Evolutionary conservation across 2,797 vertebrate genomes (phyloP).

Genomic region (Eurystomus glaucurus): DNA sequence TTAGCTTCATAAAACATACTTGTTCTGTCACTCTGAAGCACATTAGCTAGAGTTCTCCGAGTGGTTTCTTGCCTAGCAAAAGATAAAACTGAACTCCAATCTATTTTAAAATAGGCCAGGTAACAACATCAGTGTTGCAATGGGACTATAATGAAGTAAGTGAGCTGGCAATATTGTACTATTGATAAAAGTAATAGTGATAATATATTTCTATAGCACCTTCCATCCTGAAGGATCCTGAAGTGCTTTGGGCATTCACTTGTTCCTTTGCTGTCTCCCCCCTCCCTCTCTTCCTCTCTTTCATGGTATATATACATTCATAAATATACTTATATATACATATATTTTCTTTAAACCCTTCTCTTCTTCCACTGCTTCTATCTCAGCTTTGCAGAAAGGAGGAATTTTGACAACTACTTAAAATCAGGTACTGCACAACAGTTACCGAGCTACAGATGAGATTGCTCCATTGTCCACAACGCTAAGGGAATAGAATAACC

Average conservation of each 20-base stretch:
- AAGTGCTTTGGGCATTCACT: not conserved
- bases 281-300: not conserved
- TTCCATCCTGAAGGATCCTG: constrained; percentile 34
- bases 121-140: constrained; percentile 42
- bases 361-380: not conserved
- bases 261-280: not conserved
- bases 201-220: constrained; percentile 55
- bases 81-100: constrained; percentile 63
- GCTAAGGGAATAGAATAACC: constrained; percentile 6
- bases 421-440: not conserved
- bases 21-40: constrained; percentile 51
- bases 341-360: not conserved
- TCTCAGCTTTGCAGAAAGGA: not conserved
- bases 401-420: not conserved
- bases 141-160: constrained; percentile 54
- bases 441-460: not conserved
- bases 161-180: constrained; percentile 44
- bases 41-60: constrained; percentile 41
- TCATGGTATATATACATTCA: not conserved
- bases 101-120: constrained; percentile 46
- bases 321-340: not conserved
- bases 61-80: constrained; percentile 29
- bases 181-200: constrained; percentile 42
- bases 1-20: constrained; percentile 70
- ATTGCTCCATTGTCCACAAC: not conserved